These are phyloP conservation scores for Spilogale gracilis DNA, from an alignment of 2,113 vertebrate species.

Conservation along the genomic window DNA sequence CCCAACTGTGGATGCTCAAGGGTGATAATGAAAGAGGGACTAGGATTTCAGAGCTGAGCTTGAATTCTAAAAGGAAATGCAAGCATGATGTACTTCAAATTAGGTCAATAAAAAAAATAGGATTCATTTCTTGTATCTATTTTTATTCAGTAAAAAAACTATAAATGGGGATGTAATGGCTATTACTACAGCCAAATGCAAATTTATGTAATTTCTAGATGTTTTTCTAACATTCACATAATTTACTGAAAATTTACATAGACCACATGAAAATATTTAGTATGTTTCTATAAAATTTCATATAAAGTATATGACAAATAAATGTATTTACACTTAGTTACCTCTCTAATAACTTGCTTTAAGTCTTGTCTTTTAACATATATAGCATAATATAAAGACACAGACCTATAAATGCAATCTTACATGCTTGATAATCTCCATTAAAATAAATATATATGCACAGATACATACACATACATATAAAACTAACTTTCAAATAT, in stretches of 20 bases:
- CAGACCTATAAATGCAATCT: background rate
- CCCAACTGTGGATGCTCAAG: slow-evolving; percentile 70
- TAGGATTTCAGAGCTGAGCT: slow-evolving; percentile 69
- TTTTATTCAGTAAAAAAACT: slow-evolving; percentile 43
- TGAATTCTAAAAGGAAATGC: slow-evolving; percentile 80
- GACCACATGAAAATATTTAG: slow-evolving; percentile 17
- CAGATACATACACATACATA: background rate
- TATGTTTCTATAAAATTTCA: slow-evolving; percentile 13
- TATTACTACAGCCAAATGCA: slow-evolving; percentile 19
- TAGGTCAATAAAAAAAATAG: slow-evolving; percentile 46
- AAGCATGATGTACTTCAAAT: slow-evolving; percentile 75
- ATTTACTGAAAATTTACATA: background rate
- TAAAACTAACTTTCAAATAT: background rate
- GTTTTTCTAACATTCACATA: background rate
- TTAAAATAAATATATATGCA: background rate
- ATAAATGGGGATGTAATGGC: background rate
- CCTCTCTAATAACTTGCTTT: background rate
- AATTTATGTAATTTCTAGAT: slow-evolving; percentile 14
- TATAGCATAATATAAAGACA: background rate
- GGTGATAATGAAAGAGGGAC: slow-evolving; percentile 54
- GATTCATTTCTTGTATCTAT: slow-evolving; percentile 6
- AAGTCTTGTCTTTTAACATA: background rate
- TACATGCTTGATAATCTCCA: background rate
- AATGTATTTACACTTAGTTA: slow-evolving; percentile 3
- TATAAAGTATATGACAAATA: slow-evolving; percentile 13